Conservation (phyloP, 2,797 vertebrate genomes). For the Dicrostonyx torquatus region DNA sequence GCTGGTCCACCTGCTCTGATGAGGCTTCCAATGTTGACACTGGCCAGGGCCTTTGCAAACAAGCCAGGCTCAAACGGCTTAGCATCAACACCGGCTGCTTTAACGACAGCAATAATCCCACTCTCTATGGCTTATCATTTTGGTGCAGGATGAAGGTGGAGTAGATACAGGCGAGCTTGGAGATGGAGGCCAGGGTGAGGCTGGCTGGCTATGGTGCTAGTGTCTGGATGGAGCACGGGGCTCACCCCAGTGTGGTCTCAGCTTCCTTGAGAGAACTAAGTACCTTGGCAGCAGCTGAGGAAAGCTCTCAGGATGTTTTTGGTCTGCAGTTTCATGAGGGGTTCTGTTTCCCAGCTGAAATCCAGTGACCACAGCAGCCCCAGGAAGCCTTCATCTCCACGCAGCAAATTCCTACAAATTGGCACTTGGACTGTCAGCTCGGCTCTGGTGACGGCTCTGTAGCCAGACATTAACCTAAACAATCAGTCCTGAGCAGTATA, state of each 20-base stretch:
- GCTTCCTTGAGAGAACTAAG: not conserved
- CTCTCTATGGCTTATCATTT: no score
- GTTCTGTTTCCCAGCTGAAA: not conserved
- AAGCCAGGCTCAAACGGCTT: not conserved
- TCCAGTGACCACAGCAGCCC: not conserved
- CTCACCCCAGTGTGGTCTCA: not conserved
- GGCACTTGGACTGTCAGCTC: not conserved
- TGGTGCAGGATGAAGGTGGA: not conserved
- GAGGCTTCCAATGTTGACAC: not conserved
- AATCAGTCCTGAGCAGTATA: not conserved
- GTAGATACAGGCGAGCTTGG: no score
- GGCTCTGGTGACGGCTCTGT: no score
- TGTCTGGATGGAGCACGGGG: not conserved
- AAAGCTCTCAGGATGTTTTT: not conserved
- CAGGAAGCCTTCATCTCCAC: not conserved
- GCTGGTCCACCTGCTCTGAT: not conserved
- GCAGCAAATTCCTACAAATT: not conserved
- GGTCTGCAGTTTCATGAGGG: not conserved
- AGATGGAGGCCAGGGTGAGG: not conserved
- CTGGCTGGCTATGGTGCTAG: not conserved
- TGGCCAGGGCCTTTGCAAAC: not conserved
- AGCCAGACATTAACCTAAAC: no score
- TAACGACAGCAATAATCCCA: not conserved
- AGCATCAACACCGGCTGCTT: not conserved
- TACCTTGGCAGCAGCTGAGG: not conserved